phyloP scores from a whole-genome alignment of 2,888 invertebrate species.

The Temnothorax unifasciatus region DNA sequence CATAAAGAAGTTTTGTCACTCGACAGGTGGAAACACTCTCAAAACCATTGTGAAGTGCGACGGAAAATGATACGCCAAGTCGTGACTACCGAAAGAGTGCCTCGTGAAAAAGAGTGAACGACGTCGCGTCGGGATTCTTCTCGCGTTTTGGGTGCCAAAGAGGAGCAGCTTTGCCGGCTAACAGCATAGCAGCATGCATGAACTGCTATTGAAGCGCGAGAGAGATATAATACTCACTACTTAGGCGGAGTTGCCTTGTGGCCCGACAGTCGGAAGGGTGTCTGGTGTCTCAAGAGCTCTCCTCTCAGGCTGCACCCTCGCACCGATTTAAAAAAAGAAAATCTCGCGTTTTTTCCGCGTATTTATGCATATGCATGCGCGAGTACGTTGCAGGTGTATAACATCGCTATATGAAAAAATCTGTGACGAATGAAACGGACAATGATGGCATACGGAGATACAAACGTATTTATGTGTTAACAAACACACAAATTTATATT shows the following conservation, averaged over 20 bases:
- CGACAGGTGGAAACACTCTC: slow-evolving; percentile 46
- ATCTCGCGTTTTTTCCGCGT: slow-evolving; percentile 31
- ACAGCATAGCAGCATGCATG: slow-evolving; percentile 75
- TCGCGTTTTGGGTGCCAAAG: slow-evolving; percentile 64
- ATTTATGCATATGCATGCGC: slow-evolving; percentile 55
- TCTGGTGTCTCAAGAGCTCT: slow-evolving; percentile 83
- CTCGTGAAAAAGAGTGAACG: slow-evolving; percentile 57
- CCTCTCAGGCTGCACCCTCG: slow-evolving; percentile 76
- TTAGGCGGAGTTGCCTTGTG: slow-evolving; percentile 80
- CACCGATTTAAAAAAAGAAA: slow-evolving; percentile 61
- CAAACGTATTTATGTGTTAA: neutral
- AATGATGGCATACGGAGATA: neutral
- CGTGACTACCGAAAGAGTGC: slow-evolving; percentile 33
- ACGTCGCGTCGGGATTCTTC: slow-evolving; percentile 46
- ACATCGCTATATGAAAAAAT: neutral
- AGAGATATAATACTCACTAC: slow-evolving; percentile 81
- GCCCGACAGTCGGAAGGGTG: slow-evolving; percentile 82
- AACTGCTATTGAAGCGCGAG: slow-evolving; percentile 78
- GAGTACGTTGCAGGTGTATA: neutral
- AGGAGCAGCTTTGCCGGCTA: slow-evolving; percentile 68
- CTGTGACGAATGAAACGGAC: slow-evolving; percentile 6
- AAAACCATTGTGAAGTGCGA: slow-evolving; percentile 19
- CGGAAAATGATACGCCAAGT: slow-evolving; percentile 67
- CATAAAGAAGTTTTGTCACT: slow-evolving; percentile 26
- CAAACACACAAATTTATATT: neutral